Base-by-base conservation (phyloP, 1,140 invertebrate species). In the Oncopodura yosiiana region DNA sequence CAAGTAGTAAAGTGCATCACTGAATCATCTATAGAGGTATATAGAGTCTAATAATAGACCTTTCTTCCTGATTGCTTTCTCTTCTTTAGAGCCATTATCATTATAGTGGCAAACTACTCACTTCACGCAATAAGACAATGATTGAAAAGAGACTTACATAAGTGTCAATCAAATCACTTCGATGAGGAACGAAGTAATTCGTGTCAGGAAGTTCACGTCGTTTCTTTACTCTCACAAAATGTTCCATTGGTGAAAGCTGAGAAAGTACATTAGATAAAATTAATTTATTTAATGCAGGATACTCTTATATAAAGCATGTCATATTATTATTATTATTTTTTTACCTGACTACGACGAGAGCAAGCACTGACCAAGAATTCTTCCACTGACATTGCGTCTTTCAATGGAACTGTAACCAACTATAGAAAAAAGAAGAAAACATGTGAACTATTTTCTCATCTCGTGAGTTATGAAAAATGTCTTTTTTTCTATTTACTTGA, bases 141-240 rank as follows among this genome's bases (percentile, higher is more conserved):
- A 21, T 4, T 19, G 21, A 11, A 8, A 21, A 16, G 24, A 44
- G 23, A 82, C 88, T 87, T 77, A 95, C 92, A 70, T 94, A 90
- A 69, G 89, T 93, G 72, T 94, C 92, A 66, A 97, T 91, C 63
- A 86, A 78, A 73, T 94, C 89, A 65, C 83, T 84, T 64, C 89
- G 79, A 71, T 90, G 87, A 44, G 89, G 89, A 63, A 93, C 89
- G 74, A 93, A 94, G 73, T 92, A 94, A 74, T 93, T 92, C 67
- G 88, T 87, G 73, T 94, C 89, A 70, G 93, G 88, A 81, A 90
- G 90, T 66, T 95, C 90, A 59, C 87, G 81, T 58, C 89, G 80
- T 69, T 94, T 92, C 71, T 94, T 93, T 14, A 95, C 87, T 52
- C 92, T 76, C 14, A 97, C 87, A 73, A 95, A 97, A 71, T 95